Conservation (phyloP, 2,797 vertebrate genomes). For the Myoxocephalus aenaeus region DNA sequence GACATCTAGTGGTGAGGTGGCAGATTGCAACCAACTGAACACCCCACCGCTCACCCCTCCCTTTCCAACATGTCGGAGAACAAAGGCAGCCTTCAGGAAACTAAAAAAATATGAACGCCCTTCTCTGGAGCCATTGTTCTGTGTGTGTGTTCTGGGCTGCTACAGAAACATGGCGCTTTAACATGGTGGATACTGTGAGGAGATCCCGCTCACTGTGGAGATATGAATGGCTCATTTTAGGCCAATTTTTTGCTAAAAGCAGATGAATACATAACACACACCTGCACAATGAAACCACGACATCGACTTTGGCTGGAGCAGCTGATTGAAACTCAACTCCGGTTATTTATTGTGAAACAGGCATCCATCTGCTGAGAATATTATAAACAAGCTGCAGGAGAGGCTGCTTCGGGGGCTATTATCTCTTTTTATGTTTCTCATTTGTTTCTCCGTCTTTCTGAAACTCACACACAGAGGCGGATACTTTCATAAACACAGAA, state of each 20-base stretch:
- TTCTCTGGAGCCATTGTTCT: too few species aligned
- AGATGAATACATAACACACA: neutral
- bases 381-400: slow-evolving; percentile 31
- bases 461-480: slow-evolving; percentile 15
- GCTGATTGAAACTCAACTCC: slow-evolving; percentile 29
- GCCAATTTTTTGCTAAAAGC: neutral
- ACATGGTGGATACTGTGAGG: too few species aligned
- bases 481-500: slow-evolving; percentile 33
- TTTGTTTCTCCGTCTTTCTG: slow-evolving; percentile 20
- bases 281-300: neutral
- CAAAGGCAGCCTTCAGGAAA: neutral
- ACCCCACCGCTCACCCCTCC: too few species aligned
- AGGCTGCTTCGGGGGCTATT: slow-evolving; percentile 52
- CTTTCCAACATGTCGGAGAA: too few species aligned
- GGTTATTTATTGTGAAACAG: slow-evolving; percentile 19
- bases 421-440: slow-evolving; percentile 36
- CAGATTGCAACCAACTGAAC: too few species aligned
- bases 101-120: neutral
- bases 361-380: slow-evolving; percentile 23
- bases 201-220: neutral
- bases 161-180: too few species aligned
- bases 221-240: neutral
- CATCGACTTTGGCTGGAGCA: slow-evolving; percentile 12
- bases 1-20: too few species aligned
- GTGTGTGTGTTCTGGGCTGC: too few species aligned